Conservation (phyloP, 2,113 vertebrate species). For the Cheilinus undulatus region DNA sequence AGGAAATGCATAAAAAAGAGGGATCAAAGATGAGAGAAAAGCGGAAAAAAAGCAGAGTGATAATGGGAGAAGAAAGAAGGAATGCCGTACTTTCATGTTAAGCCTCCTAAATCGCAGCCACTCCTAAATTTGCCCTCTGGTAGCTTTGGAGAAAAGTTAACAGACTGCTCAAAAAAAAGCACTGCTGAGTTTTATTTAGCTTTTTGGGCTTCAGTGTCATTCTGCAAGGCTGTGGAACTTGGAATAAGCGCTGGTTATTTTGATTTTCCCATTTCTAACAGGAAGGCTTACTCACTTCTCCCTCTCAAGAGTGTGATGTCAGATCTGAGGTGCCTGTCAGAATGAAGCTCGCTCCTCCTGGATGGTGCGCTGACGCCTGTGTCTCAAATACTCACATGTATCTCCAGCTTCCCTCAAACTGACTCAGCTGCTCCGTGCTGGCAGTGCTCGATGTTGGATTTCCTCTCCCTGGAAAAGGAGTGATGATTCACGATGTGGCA, state of each 20-base stretch:
- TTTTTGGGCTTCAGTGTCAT: slow-evolving; percentile 18
- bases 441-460: slow-evolving; percentile 37
- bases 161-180: neutral
- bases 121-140: slow-evolving; percentile 30
- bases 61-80: slow-evolving; percentile 31
- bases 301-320: slow-evolving; percentile 52
- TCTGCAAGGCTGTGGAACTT: slow-evolving; percentile 51
- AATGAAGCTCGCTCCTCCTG: slow-evolving; percentile 28
- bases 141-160: slow-evolving; percentile 11
- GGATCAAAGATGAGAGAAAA: slow-evolving; percentile 46
- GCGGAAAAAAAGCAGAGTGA: slow-evolving; percentile 12
- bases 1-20: slow-evolving; percentile 35
- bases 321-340: slow-evolving; percentile 45
- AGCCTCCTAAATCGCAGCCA: slow-evolving; percentile 11
- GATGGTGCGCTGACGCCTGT: slow-evolving; percentile 11
- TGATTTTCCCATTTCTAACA: slow-evolving; percentile 51
- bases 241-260: slow-evolving; percentile 37
- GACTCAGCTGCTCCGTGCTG: slow-evolving; percentile 35
- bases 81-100: slow-evolving; percentile 29
- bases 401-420: slow-evolving; percentile 4
- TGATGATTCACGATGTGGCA: slow-evolving; percentile 33
- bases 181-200: slow-evolving; percentile 41
- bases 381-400: slow-evolving; percentile 48
- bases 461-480: slow-evolving; percentile 24
- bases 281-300: slow-evolving; percentile 73